Conservation (phyloP, 2,113 vertebrate species). For the Tricholaema leucomelas region DNA sequence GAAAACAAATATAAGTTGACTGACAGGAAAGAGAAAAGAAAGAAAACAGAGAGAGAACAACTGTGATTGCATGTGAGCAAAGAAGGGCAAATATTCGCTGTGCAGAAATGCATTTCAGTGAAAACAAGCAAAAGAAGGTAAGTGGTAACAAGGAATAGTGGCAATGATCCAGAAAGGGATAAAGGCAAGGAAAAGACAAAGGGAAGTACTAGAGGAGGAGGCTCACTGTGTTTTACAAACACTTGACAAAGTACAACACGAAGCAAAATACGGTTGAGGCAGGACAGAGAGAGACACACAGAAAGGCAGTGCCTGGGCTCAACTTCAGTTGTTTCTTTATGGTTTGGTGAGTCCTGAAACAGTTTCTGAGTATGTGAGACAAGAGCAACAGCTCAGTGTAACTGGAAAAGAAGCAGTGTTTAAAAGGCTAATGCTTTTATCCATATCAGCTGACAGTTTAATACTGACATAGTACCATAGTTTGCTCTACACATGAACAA, state of each 20-base stretch:
- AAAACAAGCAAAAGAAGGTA: neutral
- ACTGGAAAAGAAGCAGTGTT: neutral
- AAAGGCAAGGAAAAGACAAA: neutral
- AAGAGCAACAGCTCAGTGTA: neutral
- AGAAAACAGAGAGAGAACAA: neutral
- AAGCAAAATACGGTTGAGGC: neutral
- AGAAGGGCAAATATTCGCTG: neutral
- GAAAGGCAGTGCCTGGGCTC: neutral
- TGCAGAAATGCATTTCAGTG: neutral
- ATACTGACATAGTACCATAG: neutral
- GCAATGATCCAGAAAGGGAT: neutral
- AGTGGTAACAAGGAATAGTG: neutral
- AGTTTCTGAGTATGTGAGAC: neutral
- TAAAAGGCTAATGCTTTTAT: neutral
- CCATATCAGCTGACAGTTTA: neutral
- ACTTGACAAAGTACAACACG: neutral
- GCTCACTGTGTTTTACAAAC: neutral
- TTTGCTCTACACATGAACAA: neutral
- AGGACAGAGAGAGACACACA: fast-evolving
- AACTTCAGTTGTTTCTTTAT: neutral
- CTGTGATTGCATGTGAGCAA: neutral
- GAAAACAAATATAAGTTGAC: neutral
- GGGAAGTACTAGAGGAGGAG: neutral
- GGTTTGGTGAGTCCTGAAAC: neutral
- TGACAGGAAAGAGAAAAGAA: neutral